Evolutionary conservation across 2,113 vertebrate genomes (phyloP).

Genomic region (Sturnira hondurensis): DNA sequence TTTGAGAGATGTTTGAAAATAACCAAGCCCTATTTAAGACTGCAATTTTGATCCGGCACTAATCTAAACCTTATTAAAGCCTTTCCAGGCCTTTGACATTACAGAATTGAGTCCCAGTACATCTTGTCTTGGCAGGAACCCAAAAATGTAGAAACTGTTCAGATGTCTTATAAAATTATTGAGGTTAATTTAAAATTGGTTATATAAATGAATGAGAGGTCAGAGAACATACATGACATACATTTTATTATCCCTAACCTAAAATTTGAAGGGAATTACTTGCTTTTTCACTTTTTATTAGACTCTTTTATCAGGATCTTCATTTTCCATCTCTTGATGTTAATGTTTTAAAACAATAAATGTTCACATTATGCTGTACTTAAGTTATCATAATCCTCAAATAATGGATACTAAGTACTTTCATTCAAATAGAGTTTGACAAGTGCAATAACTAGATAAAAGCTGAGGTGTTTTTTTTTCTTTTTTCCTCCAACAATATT

Average conservation of each 20-base stretch:
- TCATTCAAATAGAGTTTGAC: not conserved
- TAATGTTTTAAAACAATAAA: constrained; percentile 9
- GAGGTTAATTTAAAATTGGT: constrained; percentile 57
- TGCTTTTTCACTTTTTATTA: not conserved
- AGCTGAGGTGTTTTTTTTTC: not conserved
- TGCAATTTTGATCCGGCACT: not conserved
- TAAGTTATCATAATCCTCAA: not conserved
- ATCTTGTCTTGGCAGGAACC: constrained; percentile 15
- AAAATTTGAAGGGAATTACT: constrained; percentile 15
- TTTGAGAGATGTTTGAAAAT: not conserved
- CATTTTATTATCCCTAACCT: constrained; percentile 18
- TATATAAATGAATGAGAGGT: constrained; percentile 39
- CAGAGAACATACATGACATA: not conserved
- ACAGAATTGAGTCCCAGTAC: constrained; percentile 1
- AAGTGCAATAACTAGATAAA: not conserved
- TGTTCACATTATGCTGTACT: not conserved
- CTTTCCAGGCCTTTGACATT: not conserved
- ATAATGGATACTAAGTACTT: not conserved
- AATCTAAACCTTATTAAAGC: constrained; percentile 32
- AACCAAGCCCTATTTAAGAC: not conserved
- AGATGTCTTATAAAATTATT: constrained; percentile 54
- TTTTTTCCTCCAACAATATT: not conserved
- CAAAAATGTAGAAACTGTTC: constrained; percentile 20
- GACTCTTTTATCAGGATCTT: not conserved
- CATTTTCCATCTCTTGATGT: not conserved